These are phyloP conservation scores for Alethe diademata DNA, from an alignment of 2,113 vertebrate species.

Conservation along the genomic window DNA sequence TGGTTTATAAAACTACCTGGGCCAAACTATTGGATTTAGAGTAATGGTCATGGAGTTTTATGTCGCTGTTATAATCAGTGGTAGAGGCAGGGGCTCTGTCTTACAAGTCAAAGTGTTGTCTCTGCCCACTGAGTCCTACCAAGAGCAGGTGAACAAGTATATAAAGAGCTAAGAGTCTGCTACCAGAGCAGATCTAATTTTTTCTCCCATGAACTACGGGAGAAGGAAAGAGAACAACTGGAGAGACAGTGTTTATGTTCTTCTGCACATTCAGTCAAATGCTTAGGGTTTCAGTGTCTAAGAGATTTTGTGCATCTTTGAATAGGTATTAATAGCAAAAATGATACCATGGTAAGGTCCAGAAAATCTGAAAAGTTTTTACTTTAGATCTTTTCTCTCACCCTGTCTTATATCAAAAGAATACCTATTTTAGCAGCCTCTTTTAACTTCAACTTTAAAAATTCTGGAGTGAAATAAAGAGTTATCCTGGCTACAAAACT, in stretches of 20 bases:
- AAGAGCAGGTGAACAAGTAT: neutral
- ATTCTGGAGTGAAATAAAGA: neutral
- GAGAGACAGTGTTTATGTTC: neutral
- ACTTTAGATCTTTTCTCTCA: constrained; percentile 13
- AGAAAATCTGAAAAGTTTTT: neutral
- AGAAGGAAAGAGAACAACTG: neutral
- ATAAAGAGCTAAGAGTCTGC: neutral
- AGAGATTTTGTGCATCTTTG: neutral
- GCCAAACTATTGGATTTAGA: neutral
- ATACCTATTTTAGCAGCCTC: neutral
- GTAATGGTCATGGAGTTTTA: neutral
- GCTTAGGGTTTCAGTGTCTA: neutral
- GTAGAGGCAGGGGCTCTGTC: neutral
- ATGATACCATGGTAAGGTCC: neutral
- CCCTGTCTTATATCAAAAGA: neutral
- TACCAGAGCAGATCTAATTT: neutral
- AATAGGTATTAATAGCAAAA: constrained; percentile 16
- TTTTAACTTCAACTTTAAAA: constrained; percentile 28
- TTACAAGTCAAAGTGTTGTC: neutral
- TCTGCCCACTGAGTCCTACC: neutral
- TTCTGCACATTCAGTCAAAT: neutral
- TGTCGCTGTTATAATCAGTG: neutral
- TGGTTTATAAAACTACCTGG: neutral
- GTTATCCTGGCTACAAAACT: neutral
- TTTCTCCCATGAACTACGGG: neutral